These are phyloP conservation scores for Branchellion lobata DNA, from an alignment of 2,888 invertebrate genomes.

Conservation along the genomic window DNA sequence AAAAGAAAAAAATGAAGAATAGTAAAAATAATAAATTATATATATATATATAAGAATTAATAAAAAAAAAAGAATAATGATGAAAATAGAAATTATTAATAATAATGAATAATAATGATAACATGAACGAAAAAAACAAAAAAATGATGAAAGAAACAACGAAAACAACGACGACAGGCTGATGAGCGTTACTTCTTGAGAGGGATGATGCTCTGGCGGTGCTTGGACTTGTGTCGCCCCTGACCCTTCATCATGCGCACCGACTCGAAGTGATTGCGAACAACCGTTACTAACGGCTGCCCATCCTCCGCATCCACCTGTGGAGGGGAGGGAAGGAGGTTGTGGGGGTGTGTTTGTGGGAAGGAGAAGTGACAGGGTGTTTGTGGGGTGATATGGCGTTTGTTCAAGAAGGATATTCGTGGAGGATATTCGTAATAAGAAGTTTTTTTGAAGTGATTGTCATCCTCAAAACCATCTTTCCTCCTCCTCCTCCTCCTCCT, in stretches of 20 bases:
- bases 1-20: too few species aligned
- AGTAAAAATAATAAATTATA: too few species aligned
- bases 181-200: constrained; percentile 67
- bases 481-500: too few species aligned
- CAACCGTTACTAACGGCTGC: constrained; percentile 77
- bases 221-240: constrained; percentile 64
- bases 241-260: constrained; percentile 75
- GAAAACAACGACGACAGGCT: too few species aligned
- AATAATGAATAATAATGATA: too few species aligned
- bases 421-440: neutral
- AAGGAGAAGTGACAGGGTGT: constrained; percentile 46
- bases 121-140: too few species aligned
- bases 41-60: too few species aligned
- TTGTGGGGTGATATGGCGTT: constrained; percentile 16
- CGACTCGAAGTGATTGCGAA: constrained; percentile 86
- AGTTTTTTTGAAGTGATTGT: neutral
- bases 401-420: constrained; percentile 4
- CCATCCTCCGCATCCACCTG: constrained; percentile 82
- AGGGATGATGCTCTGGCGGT: constrained; percentile 65
- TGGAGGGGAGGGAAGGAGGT: neutral
- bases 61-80: too few species aligned
- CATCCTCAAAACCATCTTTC: too few species aligned
- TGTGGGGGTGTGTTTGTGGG: neutral
- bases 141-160: too few species aligned
- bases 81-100: too few species aligned